A percentile compares a stretch with the other conserved stretches of the same genome.
phyloP scores from a whole-genome alignment of 2,113 vertebrate genomes.

The Cheirogaleus medius region DNA sequence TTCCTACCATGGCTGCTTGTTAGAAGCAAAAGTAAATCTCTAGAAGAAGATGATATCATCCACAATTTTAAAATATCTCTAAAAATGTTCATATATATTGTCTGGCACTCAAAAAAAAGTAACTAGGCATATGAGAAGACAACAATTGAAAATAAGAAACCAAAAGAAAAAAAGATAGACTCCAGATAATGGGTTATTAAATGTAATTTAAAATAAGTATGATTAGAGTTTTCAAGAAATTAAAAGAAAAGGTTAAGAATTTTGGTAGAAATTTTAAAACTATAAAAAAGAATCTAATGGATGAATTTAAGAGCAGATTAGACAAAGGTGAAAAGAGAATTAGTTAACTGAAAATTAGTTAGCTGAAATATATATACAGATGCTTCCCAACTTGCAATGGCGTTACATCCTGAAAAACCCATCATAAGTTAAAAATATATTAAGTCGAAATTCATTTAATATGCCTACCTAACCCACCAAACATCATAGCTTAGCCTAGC shows the following conservation, averaged over 20 bases:
- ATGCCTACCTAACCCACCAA: neutral
- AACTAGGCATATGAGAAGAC: neutral
- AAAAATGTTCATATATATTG: neutral
- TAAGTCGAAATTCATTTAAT: neutral
- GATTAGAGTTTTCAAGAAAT: neutral
- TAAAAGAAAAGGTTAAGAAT: neutral
- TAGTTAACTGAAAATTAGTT: neutral
- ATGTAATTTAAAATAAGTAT: neutral
- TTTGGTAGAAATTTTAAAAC: neutral
- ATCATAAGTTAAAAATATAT: neutral
- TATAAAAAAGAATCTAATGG: neutral
- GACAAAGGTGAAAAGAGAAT: neutral
- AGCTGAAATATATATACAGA: neutral
- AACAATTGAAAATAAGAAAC: neutral
- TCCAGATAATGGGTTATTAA: neutral
- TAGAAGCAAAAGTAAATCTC: neutral
- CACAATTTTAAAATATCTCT: neutral
- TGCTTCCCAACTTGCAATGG: neutral
- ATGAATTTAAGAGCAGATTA: neutral
- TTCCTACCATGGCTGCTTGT: neutral
- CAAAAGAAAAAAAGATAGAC: neutral
- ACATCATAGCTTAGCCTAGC: neutral
- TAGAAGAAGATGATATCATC: neutral
- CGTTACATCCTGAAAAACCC: neutral
- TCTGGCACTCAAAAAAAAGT: neutral